Percentiles rank a stretch among this genome's conserved stretches.
Evolutionary conservation across 2,797 vertebrate genomes (phyloP).

Genomic region (Danio kyathit): DNA sequence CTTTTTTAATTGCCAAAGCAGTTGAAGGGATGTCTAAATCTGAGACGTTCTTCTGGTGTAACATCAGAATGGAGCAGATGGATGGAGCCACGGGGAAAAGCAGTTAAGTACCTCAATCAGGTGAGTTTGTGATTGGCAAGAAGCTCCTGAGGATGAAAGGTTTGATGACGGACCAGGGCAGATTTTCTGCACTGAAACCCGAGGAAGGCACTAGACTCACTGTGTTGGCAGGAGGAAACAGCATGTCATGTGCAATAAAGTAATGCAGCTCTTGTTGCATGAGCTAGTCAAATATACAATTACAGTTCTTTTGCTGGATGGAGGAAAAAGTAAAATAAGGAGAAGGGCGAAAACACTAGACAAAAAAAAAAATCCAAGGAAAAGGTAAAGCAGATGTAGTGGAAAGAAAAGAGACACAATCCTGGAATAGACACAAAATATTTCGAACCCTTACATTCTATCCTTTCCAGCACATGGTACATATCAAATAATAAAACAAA

Average conservation of each 20-base stretch:
- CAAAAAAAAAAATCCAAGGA: neutral
- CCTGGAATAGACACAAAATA: neutral
- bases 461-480: neutral
- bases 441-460: neutral
- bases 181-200: conserved; percentile 70
- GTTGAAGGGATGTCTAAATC: conserved; percentile 28
- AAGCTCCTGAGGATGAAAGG: conserved; percentile 9
- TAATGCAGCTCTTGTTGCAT: conserved; percentile 72
- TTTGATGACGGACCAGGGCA: conserved; percentile 61
- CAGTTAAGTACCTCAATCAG: conserved; percentile 55
- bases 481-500: neutral
- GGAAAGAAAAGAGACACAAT: neutral
- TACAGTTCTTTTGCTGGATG: conserved; percentile 63
- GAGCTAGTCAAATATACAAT: conserved; percentile 70
- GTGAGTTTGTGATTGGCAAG: conserved; percentile 52
- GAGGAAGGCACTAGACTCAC: conserved; percentile 66
- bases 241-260: conserved; percentile 74
- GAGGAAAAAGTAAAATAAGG: conserved; percentile 37
- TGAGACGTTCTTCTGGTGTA: conserved; percentile 60
- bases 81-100: conserved; percentile 39
- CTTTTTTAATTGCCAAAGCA: conserved; percentile 43
- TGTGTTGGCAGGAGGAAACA: conserved; percentile 45
- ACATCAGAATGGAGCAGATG: conserved; percentile 63
- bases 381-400: conserved; percentile 12
- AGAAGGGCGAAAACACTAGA: neutral